Evolutionary conservation across 1,140 invertebrate species (phyloP).

Genomic region (Ephestia elutella): DNA sequence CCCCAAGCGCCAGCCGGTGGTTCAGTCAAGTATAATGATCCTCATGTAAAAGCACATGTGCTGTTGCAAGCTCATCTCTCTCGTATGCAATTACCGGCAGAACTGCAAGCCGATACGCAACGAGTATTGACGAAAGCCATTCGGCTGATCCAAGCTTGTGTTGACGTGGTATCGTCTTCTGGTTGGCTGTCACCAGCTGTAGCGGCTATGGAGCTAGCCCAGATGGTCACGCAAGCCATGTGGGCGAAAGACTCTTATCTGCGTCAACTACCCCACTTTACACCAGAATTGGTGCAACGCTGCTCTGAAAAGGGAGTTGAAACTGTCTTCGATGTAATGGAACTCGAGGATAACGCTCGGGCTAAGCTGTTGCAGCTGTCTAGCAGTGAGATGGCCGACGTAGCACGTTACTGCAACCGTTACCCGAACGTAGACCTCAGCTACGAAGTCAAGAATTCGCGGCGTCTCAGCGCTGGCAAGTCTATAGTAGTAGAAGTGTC

Average conservation of each 20-base stretch:
- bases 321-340: slow-evolving; percentile 99
- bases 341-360: slow-evolving; percentile 96
- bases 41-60: slow-evolving; percentile 97
- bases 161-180: slow-evolving; percentile 98
- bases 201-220: slow-evolving; percentile 98
- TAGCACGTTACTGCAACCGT: slow-evolving; percentile 97
- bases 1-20: slow-evolving; percentile 41
- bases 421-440: slow-evolving; percentile 99
- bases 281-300: slow-evolving; percentile 89
- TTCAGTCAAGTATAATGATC: slow-evolving; percentile 90
- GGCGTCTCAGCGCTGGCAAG: slow-evolving; percentile 52
- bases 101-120: slow-evolving; percentile 97
- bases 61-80: slow-evolving; percentile 97
- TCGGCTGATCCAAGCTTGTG: slow-evolving; percentile 97
- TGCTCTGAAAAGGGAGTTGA: slow-evolving; percentile 95
- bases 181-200: slow-evolving; percentile 98
- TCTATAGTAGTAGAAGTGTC: slow-evolving; percentile 81
- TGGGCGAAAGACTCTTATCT: slow-evolving; percentile 99
- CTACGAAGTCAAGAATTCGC: slow-evolving; percentile 80
- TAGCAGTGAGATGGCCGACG: slow-evolving; percentile 94
- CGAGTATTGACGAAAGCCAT: slow-evolving; percentile 90
- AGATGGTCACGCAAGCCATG: slow-evolving; percentile 99
- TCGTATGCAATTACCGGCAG: slow-evolving; percentile 93
- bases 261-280: slow-evolving; percentile 98
- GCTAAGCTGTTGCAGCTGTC: slow-evolving; percentile 88